Conservation (phyloP, 1,140 invertebrate genomes). For the Anoplolepis gracilipes region DNA sequence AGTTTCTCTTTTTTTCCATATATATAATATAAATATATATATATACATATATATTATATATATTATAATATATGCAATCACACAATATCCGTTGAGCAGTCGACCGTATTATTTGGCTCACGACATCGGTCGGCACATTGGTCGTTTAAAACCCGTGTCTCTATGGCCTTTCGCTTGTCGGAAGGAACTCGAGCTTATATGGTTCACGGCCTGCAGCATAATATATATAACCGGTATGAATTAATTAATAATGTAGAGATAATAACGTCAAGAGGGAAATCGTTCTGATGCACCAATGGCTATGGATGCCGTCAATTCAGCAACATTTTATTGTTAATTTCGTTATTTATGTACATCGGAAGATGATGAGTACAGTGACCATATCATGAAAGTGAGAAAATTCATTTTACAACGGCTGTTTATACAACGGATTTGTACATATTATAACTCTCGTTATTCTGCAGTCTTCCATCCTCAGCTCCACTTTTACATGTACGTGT, state of each 20-base stretch:
- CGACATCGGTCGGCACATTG: constrained; percentile 73
- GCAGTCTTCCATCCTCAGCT: constrained; percentile 77
- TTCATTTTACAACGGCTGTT: constrained; percentile 24
- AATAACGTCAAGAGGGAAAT: constrained; percentile 61
- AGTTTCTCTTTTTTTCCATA: constrained; percentile 42
- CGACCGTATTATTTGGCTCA: constrained; percentile 50
- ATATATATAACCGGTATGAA: constrained; percentile 79
- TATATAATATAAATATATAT: too few relatives aligned
- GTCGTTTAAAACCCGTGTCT: constrained; percentile 76
- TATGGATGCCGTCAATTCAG: constrained; percentile 76
- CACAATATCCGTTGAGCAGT: constrained; percentile 69
- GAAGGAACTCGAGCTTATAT: constrained; percentile 82
- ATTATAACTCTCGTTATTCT: constrained; percentile 85
- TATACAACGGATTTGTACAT: constrained; percentile 33
- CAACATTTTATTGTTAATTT: constrained; percentile 42
- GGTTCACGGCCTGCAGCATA: constrained; percentile 85
- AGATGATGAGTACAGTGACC: constrained; percentile 85
- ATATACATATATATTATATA: too few relatives aligned
- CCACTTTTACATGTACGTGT: constrained; percentile 56
- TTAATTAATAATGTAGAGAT: constrained; percentile 70
- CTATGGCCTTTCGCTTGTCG: constrained; percentile 82
- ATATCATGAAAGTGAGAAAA: constrained; percentile 83
- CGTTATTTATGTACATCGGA: constrained; percentile 60
- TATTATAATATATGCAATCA: constrained; percentile 59
- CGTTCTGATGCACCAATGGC: constrained; percentile 85